Evolutionary conservation across 2,888 invertebrate genomes (phyloP).

Genomic region (Nomada hirtipes): DNA sequence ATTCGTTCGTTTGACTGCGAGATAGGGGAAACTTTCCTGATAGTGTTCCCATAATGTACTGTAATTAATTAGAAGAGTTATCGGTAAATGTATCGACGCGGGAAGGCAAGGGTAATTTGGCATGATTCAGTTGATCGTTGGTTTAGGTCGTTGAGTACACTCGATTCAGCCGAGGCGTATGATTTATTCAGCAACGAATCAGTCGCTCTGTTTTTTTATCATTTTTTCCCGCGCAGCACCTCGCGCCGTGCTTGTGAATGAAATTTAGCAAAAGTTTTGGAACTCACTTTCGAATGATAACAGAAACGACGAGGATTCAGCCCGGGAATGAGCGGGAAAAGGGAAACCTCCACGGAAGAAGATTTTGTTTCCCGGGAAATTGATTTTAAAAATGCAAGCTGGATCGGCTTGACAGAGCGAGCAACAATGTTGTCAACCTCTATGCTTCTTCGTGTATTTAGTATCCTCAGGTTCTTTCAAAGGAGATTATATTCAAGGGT

Average conservation of each 20-base stretch:
- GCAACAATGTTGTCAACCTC: background rate
- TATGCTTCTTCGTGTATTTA: background rate
- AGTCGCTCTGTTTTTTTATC: background rate
- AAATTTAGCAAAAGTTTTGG: slow-evolving; percentile 23
- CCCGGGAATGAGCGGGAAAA: background rate
- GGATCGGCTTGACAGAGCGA: background rate
- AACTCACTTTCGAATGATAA: slow-evolving; percentile 30
- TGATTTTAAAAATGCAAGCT: slow-evolving; percentile 28
- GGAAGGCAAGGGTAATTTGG: background rate
- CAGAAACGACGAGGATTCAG: slow-evolving; percentile 14
- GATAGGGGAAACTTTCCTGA: background rate
- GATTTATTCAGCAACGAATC: background rate
- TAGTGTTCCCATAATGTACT: background rate
- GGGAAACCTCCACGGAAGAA: background rate
- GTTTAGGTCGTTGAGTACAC: background rate
- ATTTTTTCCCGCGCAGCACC: background rate
- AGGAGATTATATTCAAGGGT: no score
- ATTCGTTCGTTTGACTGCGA: background rate
- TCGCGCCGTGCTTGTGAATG: slow-evolving; percentile 8
- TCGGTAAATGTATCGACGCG: background rate
- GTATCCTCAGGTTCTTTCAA: no score
- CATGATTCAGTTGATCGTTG: background rate
- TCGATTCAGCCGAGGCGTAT: no score
- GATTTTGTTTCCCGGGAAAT: slow-evolving; percentile 21
- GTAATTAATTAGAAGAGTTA: background rate